A percentile compares a stretch with the other conserved stretches of the same genome.
phyloP scores from a whole-genome alignment of 1,140 invertebrate species.

The Aricia agestis region DNA sequence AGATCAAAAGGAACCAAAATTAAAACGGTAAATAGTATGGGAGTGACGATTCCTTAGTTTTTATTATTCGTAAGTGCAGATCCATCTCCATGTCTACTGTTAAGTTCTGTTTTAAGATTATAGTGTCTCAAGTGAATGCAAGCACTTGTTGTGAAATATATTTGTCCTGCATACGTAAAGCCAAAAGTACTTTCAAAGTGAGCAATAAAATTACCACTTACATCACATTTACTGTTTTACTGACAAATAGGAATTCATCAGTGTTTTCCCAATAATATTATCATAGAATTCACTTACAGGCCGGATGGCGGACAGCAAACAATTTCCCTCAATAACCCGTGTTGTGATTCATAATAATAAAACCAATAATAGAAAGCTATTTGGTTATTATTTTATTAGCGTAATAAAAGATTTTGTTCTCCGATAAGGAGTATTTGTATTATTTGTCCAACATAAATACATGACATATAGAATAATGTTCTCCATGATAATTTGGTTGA shows the following conservation, averaged over 20 bases:
- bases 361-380: conserved; percentile 6
- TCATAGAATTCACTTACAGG: background rate
- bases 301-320: background rate
- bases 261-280: background rate
- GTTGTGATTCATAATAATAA: conserved; percentile 8
- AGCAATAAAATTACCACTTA: background rate
- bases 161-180: too few species aligned
- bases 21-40: too few species aligned
- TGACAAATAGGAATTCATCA: background rate
- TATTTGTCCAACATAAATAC: too few species aligned
- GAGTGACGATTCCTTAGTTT: too few species aligned
- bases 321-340: background rate
- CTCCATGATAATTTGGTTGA: too few species aligned
- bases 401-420: background rate
- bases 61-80: too few species aligned
- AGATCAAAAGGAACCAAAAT: too few species aligned
- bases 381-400: background rate
- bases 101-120: too few species aligned
- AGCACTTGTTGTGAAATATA: too few species aligned
- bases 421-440: background rate
- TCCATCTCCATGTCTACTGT: too few species aligned
- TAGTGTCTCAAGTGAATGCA: too few species aligned
- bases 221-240: background rate
- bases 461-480: too few species aligned
- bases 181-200: background rate